These are phyloP conservation scores for Hesperia comma DNA, from an alignment of 2,888 invertebrate species.

Conservation along the genomic window DNA sequence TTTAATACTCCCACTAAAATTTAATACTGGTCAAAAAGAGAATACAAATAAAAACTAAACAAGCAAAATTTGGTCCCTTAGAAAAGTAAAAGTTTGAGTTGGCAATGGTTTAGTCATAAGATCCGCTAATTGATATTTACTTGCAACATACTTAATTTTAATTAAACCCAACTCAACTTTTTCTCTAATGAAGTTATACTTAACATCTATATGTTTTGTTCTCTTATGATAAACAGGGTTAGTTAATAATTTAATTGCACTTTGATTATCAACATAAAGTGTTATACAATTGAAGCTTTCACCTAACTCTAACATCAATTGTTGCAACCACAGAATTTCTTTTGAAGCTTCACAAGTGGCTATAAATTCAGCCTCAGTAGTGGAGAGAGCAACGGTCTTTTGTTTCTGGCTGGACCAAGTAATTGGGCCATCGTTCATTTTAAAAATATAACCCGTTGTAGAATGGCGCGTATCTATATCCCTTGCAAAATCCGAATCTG, in stretches of 20 bases:
- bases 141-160: constrained; percentile 32
- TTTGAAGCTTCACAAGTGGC: constrained; percentile 39
- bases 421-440: constrained; percentile 38
- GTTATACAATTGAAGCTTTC: constrained; percentile 13
- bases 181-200: constrained; percentile 37
- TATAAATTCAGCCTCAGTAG: too few species aligned
- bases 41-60: background rate
- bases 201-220: constrained; percentile 38
- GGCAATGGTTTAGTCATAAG: constrained; percentile 33
- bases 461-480: constrained; percentile 39
- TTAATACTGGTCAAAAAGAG: too few species aligned
- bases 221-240: constrained; percentile 38
- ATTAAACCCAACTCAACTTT: constrained; percentile 29
- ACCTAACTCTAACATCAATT: constrained; percentile 30
- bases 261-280: constrained; percentile 29
- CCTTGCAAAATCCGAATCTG: constrained; percentile 39
- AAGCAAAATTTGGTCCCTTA: background rate
- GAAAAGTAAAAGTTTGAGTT: background rate
- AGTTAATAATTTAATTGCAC: constrained; percentile 32
- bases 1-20: too few species aligned
- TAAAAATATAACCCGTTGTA: constrained; percentile 40
- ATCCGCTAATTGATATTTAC: constrained; percentile 34
- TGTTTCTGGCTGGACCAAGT: constrained; percentile 41
- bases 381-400: too few species aligned
- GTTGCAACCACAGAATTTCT: constrained; percentile 36